phyloP scores from a whole-genome alignment of 2,797 vertebrate genomes.

The Micrastur ruficollis region DNA sequence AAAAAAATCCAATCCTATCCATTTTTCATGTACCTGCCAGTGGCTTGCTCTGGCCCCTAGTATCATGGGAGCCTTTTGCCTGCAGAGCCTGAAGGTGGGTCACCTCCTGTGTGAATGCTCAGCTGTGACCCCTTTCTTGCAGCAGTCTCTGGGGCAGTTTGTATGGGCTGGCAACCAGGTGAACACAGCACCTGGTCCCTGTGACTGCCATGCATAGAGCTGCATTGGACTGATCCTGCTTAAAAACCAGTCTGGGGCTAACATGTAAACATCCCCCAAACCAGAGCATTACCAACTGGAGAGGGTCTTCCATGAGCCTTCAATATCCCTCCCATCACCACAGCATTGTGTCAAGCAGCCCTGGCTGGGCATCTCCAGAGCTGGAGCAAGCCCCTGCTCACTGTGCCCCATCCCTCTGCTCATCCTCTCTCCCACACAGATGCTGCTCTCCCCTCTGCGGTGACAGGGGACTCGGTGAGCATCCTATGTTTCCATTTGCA shows the following conservation, averaged over 20 bases:
- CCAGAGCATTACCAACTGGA: neutral
- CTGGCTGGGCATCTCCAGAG: neutral
- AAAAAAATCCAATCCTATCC: neutral
- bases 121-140: neutral
- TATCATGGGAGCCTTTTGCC: neutral
- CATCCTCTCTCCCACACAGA: neutral
- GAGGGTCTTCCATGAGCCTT: neutral
- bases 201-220: neutral
- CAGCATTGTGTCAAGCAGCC: neutral
- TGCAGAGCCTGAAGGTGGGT: neutral
- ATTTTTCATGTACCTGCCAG: neutral
- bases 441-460: neutral
- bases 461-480: neutral
- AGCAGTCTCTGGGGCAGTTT: neutral
- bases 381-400: accelerated
- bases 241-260: neutral
- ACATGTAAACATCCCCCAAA: neutral
- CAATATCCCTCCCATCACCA: no score
- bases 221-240: neutral
- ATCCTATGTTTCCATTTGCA: neutral
- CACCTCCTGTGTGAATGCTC: accelerated
- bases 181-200: neutral
- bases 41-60: neutral
- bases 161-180: neutral
- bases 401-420: neutral